Evolutionary conservation across 2,888 invertebrate genomes (phyloP).

Genomic region (Tryphoninae sp.): DNA sequence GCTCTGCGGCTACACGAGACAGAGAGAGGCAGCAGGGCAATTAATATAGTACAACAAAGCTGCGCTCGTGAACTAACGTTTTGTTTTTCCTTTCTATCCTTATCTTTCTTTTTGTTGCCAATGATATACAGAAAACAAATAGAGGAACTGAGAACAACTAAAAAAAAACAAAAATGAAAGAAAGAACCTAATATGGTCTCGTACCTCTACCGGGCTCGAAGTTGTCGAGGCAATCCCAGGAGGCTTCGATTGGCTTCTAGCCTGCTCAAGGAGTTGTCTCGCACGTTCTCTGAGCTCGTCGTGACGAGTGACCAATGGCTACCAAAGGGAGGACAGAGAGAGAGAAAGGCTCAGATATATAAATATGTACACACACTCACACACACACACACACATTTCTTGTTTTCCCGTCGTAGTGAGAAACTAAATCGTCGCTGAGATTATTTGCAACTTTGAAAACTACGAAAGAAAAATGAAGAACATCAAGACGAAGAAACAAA

Average conservation of each 20-base stretch:
- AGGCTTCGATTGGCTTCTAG: slow-evolving; percentile 82
- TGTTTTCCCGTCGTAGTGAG: slow-evolving; percentile 27
- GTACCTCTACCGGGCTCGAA: slow-evolving; percentile 83
- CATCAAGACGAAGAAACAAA: neutral
- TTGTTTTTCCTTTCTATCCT: too few relatives aligned
- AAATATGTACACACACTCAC: too few relatives aligned
- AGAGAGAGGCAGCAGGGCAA: slow-evolving; percentile 51
- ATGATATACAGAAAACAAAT: slow-evolving; percentile 26
- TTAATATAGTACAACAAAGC: slow-evolving; percentile 31
- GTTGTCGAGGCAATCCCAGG: slow-evolving; percentile 82
- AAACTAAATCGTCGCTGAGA: slow-evolving; percentile 9
- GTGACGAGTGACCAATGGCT: slow-evolving; percentile 90
- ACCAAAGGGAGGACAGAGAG: slow-evolving; percentile 77
- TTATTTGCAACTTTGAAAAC: slow-evolving; percentile 25
- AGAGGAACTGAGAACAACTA: slow-evolving; percentile 1
- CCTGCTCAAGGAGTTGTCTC: slow-evolving; percentile 90
- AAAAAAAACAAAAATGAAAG: slow-evolving; percentile 46
- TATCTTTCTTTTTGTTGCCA: neutral
- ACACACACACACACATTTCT: neutral
- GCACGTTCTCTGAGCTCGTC: slow-evolving; percentile 93
- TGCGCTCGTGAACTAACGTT: slow-evolving; percentile 15
- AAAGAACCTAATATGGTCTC: slow-evolving; percentile 59
- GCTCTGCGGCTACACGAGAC: slow-evolving; percentile 81
- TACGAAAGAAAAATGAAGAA: neutral
- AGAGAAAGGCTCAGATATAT: slow-evolving; percentile 19